Conservation (phyloP, 2,797 vertebrate species). For the Platalea minor region DNA sequence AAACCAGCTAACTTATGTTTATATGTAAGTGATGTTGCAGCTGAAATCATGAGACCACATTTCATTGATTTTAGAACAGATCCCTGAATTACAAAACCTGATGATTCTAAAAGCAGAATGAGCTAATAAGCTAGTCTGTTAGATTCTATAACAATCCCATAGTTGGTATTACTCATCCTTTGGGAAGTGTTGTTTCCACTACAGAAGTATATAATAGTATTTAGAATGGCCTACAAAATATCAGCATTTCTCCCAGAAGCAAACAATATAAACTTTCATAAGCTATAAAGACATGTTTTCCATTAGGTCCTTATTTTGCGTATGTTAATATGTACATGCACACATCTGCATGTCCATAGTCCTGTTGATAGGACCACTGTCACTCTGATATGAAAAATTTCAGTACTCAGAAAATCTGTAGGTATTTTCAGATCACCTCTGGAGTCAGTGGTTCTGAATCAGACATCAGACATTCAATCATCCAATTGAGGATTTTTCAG, state of each 20-base stretch:
- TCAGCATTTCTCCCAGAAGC: not conserved
- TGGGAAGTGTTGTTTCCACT: not conserved
- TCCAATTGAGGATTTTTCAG: not conserved
- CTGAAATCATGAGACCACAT: not conserved
- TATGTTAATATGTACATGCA: not conserved
- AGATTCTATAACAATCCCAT: not conserved
- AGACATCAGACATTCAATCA: not conserved
- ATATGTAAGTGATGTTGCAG: not conserved
- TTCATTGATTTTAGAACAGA: not conserved
- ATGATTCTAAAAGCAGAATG: not conserved
- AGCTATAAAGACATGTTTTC: not conserved
- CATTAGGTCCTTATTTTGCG: not conserved
- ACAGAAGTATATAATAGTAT: not conserved
- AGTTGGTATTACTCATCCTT: not conserved
- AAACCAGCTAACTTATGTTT: not conserved
- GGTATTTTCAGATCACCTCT: not conserved
- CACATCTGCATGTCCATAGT: not conserved
- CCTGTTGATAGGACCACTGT: not conserved
- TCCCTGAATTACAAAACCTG: not conserved
- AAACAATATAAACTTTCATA: not conserved
- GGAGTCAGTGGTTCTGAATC: slow-evolving; percentile 4
- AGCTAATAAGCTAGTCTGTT: not conserved
- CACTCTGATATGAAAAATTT: not conserved
- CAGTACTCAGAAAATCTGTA: not conserved
- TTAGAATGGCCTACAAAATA: not conserved